Evolutionary conservation across 2,797 vertebrate species (phyloP), one percentile per base, ranked within the genome.

Genomic region (Mionectes olivaceus): DNA sequence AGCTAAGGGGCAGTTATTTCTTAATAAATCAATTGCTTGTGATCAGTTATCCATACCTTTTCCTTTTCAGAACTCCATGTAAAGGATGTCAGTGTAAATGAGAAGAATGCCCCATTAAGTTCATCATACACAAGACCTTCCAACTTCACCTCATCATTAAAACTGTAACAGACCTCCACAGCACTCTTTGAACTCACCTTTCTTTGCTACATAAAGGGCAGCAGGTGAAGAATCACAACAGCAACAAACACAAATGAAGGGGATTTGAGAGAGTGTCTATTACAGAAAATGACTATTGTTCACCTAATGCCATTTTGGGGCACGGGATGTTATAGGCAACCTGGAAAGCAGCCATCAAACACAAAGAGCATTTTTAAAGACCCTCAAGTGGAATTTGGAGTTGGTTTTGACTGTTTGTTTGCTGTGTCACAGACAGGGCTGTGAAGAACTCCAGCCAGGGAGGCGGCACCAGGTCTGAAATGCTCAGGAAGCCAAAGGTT

Each of bases 141-240:
- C 87, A 95, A 83, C 94, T 94, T 94, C 90, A 91, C 78, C 93
- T 93, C 90, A 63, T 96, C 96, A 93, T 95, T 96, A 96, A 94
- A 93, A 94, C 61, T 3, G 23, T 71, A 70, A 82, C 89, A 94
- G 89, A 90, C 82, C 76, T 96, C 86, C 75, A 75, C 79, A 93
- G 80, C 14, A 56, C 61, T 79, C 91, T 95, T 95, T 96, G 88
- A 96, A 90, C 90, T 94, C 89, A 68, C 41, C 79, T 94, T 91
- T 88, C 90, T 96, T 90, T 78, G 57, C 84, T 59, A 91, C 74
- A 78, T 86, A 85, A 93, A 95, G 94, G 94, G 89, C 93, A 96
- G 84, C 82, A 94, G 94, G 92, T 97, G 95, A 93, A 89, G 81
- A 94, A 93, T 83, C 91, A 94, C 91, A 95, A 95, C 91, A 95